phyloP scores from a whole-genome alignment of 92 coral and sea anemone genomes.

The Phenganax subtilis region DNA sequence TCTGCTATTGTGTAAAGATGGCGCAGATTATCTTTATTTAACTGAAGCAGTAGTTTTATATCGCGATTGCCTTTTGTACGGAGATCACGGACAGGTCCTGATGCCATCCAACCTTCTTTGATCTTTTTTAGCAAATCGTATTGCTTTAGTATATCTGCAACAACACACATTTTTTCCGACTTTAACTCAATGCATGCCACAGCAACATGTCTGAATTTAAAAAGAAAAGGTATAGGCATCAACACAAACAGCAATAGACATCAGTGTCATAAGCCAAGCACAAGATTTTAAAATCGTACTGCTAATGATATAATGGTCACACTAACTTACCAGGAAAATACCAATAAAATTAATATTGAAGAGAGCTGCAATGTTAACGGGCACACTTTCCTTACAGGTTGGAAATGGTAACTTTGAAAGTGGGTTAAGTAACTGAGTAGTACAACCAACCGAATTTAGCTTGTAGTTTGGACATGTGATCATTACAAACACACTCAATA shows the following conservation, averaged over 20 bases:
- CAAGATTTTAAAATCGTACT: too few species aligned
- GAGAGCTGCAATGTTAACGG: too few species aligned
- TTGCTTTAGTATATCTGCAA: conserved; percentile 46
- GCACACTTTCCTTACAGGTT: too few species aligned
- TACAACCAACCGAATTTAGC: too few species aligned
- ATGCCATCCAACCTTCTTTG: conserved; percentile 25
- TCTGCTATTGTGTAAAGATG: neutral
- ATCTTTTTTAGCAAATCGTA: conserved; percentile 40
- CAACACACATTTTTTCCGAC: conserved; percentile 41
- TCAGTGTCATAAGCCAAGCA: neutral
- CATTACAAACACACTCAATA: too few species aligned
- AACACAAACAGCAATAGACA: neutral
- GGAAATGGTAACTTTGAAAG: too few species aligned
- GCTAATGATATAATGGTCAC: too few species aligned
- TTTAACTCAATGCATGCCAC: conserved; percentile 48
- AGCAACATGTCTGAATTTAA: conserved; percentile 16
- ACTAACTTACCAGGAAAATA: too few species aligned
- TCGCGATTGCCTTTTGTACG: neutral
- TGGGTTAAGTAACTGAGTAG: too few species aligned
- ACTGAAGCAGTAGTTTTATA: neutral
- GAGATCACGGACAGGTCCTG: conserved; percentile 28
- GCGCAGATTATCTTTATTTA: neutral
- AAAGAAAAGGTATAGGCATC: neutral
- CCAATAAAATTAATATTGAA: too few species aligned
- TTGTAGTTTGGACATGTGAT: too few species aligned